phyloP scores from a whole-genome alignment of 2,888 invertebrate genomes.

The Cryptocephalus moraei region DNA sequence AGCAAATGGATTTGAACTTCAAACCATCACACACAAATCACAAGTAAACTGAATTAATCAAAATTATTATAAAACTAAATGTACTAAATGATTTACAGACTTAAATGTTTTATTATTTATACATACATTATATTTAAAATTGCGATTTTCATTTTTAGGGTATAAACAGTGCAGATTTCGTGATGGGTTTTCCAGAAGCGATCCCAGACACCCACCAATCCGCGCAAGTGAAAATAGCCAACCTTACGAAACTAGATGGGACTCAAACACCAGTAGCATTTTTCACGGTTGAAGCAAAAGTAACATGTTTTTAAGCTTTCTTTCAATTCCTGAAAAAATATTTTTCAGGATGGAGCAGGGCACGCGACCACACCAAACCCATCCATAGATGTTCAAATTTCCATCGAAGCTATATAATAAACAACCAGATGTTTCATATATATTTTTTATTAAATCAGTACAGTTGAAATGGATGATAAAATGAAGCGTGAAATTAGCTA shows the following conservation, averaged over 20 bases:
- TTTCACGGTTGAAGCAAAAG: slow-evolving; percentile 1
- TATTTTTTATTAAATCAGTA: too few species aligned
- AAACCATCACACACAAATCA: too few species aligned
- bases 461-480: too few species aligned
- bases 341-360: slow-evolving; percentile 4
- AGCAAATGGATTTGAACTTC: too few species aligned
- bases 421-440: too few species aligned
- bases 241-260: not conserved
- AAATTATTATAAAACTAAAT: too few species aligned
- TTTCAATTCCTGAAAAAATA: not conserved
- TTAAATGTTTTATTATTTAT: too few species aligned
- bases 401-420: not conserved
- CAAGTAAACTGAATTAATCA: not conserved
- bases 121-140: not conserved
- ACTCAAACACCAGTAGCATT: not conserved
- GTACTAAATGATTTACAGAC: too few species aligned
- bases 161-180: not conserved
- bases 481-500: too few species aligned
- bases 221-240: not conserved
- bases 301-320: not conserved
- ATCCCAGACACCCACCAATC: not conserved
- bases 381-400: not conserved
- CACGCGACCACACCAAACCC: slow-evolving; percentile 3
- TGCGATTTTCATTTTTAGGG: not conserved
- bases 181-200: not conserved